Evolutionary conservation across 2,113 vertebrate genomes (phyloP).

Genomic region (Onychorhynchus coronatus): DNA sequence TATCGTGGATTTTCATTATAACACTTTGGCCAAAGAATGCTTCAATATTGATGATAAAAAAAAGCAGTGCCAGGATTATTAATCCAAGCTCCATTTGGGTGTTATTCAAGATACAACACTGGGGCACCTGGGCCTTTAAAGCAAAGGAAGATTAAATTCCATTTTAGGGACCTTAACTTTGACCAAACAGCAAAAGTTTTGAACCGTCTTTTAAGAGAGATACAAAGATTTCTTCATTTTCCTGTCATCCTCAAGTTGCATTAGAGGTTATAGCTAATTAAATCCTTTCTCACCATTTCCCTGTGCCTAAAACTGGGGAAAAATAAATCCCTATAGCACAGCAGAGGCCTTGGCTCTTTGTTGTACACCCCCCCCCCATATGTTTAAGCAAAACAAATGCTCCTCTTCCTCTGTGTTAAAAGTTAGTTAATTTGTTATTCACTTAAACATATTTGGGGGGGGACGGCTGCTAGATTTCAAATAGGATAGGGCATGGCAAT

Average conservation of each 20-base stretch:
- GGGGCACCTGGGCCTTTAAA: neutral
- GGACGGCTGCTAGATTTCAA: neutral
- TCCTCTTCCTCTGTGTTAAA: neutral
- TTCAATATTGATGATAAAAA: neutral
- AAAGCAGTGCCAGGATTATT: neutral
- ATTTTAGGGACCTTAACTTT: neutral
- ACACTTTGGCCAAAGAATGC: neutral
- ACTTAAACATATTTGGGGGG: neutral
- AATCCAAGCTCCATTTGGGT: neutral
- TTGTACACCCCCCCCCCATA: accelerated
- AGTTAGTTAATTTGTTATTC: neutral
- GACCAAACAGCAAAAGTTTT: neutral
- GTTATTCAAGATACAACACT: neutral
- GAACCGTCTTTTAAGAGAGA: neutral
- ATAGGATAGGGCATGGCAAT: neutral
- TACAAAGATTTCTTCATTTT: neutral
- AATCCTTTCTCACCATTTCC: neutral
- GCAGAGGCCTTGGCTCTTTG: neutral
- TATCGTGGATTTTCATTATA: neutral
- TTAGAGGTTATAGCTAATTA: neutral
- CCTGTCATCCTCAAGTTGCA: neutral
- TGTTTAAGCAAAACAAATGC: neutral
- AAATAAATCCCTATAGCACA: neutral
- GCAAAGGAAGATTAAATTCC: neutral
- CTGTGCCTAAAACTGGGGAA: neutral